Evolutionary conservation across 2,888 invertebrate genomes (phyloP).

Genomic region (Azorinus chamasolen): DNA sequence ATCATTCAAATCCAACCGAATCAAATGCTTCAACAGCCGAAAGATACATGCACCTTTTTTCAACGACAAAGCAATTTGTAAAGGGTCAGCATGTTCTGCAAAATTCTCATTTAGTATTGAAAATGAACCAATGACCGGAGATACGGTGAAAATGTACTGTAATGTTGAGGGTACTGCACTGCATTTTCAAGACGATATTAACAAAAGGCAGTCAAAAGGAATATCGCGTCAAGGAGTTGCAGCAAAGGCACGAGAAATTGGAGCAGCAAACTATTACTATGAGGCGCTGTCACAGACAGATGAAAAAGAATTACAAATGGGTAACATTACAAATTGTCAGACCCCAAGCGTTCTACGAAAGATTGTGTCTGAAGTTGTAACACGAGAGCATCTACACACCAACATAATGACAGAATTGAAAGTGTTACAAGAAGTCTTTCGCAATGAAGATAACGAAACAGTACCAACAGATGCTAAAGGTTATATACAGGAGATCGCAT

Average conservation of each 20-base stretch:
- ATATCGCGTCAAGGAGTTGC: not conserved
- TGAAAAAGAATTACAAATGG: not conserved
- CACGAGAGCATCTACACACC: not conserved
- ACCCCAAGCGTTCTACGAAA: not conserved
- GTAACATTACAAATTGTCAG: not conserved
- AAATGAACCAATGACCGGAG: not conserved
- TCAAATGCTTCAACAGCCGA: too few relatives aligned
- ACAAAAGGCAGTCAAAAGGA: not conserved
- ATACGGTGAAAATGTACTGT: not conserved
- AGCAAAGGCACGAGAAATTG: too few relatives aligned
- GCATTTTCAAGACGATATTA: not conserved
- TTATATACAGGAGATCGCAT: slow-evolving; percentile 2
- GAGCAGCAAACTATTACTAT: not conserved
- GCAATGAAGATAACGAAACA: not conserved
- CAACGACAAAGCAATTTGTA: slow-evolving; percentile 3
- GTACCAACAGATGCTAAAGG: too few relatives aligned
- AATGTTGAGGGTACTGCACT: not conserved
- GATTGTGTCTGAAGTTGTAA: not conserved
- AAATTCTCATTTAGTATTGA: not conserved
- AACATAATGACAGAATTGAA: not conserved
- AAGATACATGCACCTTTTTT: too few relatives aligned
- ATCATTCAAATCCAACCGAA: too few relatives aligned
- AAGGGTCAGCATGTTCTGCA: not conserved
- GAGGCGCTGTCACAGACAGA: not conserved
- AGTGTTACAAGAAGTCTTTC: not conserved